Conservation (phyloP, 2,113 vertebrate genomes). For the Progne subis region DNA sequence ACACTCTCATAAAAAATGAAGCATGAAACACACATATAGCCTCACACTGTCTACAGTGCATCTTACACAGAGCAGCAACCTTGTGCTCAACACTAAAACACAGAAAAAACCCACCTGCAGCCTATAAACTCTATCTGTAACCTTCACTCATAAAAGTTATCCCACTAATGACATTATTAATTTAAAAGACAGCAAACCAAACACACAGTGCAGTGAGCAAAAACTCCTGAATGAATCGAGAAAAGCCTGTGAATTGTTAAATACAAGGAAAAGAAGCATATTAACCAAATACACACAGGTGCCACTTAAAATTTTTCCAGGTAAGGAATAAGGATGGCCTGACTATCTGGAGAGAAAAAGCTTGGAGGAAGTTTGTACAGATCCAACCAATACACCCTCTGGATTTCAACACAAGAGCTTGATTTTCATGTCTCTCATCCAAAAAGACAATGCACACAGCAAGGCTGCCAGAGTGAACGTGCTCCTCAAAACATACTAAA, state of each 20-base stretch:
- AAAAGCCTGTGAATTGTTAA: neutral
- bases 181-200: neutral
- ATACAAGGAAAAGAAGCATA: neutral
- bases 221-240: rapidly evolving
- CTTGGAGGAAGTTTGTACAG: neutral
- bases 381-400: neutral
- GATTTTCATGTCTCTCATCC: neutral
- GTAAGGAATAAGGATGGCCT: neutral
- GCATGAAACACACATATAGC: rapidly evolving
- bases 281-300: neutral
- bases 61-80: neutral
- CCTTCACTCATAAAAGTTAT: neutral
- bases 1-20: neutral
- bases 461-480: neutral
- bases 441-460: neutral
- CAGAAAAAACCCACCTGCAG: neutral
- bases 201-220: neutral
- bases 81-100: neutral
- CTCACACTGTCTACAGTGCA: neutral
- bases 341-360: neutral
- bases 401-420: neutral
- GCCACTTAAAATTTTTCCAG: neutral
- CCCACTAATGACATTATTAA: neutral
- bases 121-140: neutral
- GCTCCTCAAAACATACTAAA: neutral